Base-by-base conservation (phyloP, 1,140 invertebrate species). In the Ceratina australensis region DNA sequence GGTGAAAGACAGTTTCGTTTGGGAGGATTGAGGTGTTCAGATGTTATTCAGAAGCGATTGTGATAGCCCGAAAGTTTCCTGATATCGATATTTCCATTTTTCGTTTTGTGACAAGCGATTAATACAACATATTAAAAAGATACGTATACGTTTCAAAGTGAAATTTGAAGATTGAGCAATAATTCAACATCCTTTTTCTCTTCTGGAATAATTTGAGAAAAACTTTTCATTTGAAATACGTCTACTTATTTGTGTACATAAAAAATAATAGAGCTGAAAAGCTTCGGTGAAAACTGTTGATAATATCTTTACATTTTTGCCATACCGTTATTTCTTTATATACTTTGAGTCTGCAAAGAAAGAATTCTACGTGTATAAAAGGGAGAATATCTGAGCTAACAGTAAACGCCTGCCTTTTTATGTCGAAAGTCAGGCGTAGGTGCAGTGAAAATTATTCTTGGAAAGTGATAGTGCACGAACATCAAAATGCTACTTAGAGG, bases 401-500 rank as follows among this genome's bases (percentile, higher is more conserved):
- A n/a, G n/a, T 18, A 24, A 26, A 18, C 52, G 52, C 57, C 20
- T 13, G 49, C 24, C 15, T 20, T 71, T 77, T 71, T 77, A 71
- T 77, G 57, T 71, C 28, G 49, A n/a, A 15, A n/a, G 49, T 61
- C 18, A 24, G 26, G 18, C 20, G 13, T 15, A 61, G 15, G 12
- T 71, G 12, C 24, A 50, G 67, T 71, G 28, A 50, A 24, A 77
- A 61, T 20, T 77, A 77, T 71, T 71, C 28, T 71, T 50, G 16
- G 47, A 61, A 42, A 28, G 74, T 71, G 56, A 71, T 60, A 42
- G 10, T 59, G 52, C 24, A 18, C 33, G 0, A 33, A 16, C 18
- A 10, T 42, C 69, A 52, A 69, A 22, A 84, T 84, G 82, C 50
- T 84, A 59, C 49, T 81, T 12, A 64, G 83, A 49, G 82, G 79